Evolutionary conservation across 2,113 vertebrate species (phyloP).

Genomic region (Macquaria ambigua): DNA sequence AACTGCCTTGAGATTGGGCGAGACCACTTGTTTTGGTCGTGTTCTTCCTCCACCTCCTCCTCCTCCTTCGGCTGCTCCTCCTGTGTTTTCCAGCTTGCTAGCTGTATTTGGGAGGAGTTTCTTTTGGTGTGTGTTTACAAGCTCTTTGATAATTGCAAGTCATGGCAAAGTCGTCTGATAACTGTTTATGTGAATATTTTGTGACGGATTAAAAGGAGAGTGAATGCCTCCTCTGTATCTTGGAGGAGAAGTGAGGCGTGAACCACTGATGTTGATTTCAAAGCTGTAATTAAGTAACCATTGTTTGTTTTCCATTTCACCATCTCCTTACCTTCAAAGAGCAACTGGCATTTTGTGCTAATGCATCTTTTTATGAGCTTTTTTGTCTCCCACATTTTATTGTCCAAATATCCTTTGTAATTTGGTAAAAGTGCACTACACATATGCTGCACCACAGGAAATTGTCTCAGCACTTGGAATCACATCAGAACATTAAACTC

Average conservation of each 20-base stretch:
- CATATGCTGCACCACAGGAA: not conserved
- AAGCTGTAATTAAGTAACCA: constrained; percentile 42
- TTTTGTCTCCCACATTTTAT: constrained; percentile 2
- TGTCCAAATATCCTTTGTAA: constrained; percentile 1
- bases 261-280: constrained; percentile 30
- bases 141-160: constrained; percentile 52
- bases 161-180: constrained; percentile 41
- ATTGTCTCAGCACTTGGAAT: not conserved
- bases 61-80: constrained; percentile 14
- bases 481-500: not conserved
- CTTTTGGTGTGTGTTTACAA: constrained; percentile 52
- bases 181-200: constrained; percentile 51
- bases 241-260: not conserved
- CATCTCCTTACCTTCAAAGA: constrained; percentile 27
- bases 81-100: constrained; percentile 27
- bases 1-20: constrained; percentile 62
- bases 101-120: constrained; percentile 38
- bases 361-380: constrained; percentile 6
- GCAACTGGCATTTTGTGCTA: not conserved
- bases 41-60: constrained; percentile 31
- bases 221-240: not conserved
- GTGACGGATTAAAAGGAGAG: constrained; percentile 17
- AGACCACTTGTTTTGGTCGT: constrained; percentile 64
- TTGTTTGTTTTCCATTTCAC: constrained; percentile 47
- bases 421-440: not conserved